Base-by-base conservation (phyloP, 2,888 invertebrate species). In the Blastobasis lacticolella region DNA sequence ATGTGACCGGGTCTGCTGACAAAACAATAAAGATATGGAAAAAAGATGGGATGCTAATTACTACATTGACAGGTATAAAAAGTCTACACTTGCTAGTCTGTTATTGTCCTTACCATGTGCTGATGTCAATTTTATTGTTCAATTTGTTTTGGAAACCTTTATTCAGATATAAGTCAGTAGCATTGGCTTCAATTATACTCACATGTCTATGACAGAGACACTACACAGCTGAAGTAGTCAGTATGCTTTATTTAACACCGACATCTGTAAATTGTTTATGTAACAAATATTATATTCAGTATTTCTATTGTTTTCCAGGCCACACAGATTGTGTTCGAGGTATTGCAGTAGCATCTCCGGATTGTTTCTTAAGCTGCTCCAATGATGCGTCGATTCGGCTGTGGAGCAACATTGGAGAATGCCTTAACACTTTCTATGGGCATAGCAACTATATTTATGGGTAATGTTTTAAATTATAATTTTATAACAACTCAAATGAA, bases 241-340 rank as follows among this genome's bases (percentile, higher is more conserved):
- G n/a, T n/a, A n/a, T n/a, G n/a, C n/a, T n/a, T n/a, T 23, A 23
- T 23, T 23, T 23, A 23, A 2, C 3, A 23, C 3, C 23, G 23
- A 23, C 23, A 23, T 23, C 23, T 23, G 23, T 23, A 23, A 23
- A 23, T 3, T 23, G 23, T 23, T 23, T 23, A 23, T 23, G 23
- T 23, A 23, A 23, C 23, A 23, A 2, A n/a, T n/a, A n/a, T n/a
- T n/a, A n/a, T n/a, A n/a, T n/a, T n/a, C 45, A n/a, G 10, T 45
- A 8, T 47, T 36, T 38, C 38, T 49, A 38, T 46, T 58, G 51
- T 56, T n/a, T 87, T 76, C 45, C 73, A 90, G 97, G 97, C 5
- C 99, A 99, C 75, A 94, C 92, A 1, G 99, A 99, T 71, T 97
- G 97, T 82, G 96, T 99, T 0, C 89, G 99, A 71, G 94, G 91